Evolutionary conservation across 2,797 vertebrate species (phyloP).

Genomic region (Halcyon leucocephala): DNA sequence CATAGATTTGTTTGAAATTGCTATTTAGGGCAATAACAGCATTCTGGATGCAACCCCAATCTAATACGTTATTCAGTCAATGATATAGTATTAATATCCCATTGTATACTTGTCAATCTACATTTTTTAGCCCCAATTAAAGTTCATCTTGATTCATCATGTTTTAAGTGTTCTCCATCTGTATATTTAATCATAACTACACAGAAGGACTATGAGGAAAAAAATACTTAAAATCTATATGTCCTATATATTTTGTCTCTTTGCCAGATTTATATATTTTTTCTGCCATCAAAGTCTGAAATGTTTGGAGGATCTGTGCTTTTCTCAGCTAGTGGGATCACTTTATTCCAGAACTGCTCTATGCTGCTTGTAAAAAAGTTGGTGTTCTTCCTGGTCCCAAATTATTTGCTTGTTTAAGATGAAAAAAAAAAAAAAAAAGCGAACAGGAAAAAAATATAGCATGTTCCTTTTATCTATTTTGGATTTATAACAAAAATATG

Average conservation of each 20-base stretch:
- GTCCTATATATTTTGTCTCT: background rate
- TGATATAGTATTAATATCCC: background rate
- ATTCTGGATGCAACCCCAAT: background rate
- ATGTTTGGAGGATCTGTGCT: background rate
- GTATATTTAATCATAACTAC: background rate
- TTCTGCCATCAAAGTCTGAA: background rate
- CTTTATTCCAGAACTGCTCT: fast-evolving
- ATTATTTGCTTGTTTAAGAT: background rate
- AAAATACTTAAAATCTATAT: background rate
- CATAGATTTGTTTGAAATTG: background rate
- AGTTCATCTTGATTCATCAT: background rate
- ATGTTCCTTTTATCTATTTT: background rate
- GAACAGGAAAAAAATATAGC: background rate
- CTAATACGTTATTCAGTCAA: background rate
- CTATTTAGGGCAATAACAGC: background rate
- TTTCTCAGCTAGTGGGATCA: background rate
- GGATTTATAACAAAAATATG: background rate
- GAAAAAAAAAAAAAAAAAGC: background rate
- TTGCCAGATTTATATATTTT: background rate
- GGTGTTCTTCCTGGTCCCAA: background rate
- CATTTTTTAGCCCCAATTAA: background rate
- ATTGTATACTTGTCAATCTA: background rate
- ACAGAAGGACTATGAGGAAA: background rate
- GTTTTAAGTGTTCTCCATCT: background rate
- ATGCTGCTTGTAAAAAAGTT: background rate